Conservation (phyloP, 1,140 invertebrate species). For the Nixonia krombeini region DNA sequence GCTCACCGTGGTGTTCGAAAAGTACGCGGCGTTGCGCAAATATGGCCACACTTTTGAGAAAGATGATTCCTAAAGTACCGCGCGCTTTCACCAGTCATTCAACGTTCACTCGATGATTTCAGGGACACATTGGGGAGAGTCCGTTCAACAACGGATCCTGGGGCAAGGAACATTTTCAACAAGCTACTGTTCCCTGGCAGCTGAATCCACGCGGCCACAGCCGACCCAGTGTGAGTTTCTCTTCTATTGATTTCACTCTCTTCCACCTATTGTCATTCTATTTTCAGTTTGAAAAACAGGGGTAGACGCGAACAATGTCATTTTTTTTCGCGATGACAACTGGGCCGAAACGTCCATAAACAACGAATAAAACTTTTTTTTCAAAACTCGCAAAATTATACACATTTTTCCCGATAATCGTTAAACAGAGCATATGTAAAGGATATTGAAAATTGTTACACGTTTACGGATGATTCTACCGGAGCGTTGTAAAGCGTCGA, state of each 20-base stretch:
- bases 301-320: too few species aligned
- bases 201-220: conserved; percentile 66
- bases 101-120: conserved; percentile 45
- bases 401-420: too few species aligned
- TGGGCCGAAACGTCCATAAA: too few species aligned
- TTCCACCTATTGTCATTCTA: neutral
- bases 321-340: too few species aligned
- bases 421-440: too few species aligned
- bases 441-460: too few species aligned
- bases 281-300: neutral
- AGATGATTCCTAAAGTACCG: conserved; percentile 31
- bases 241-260: conserved; percentile 3
- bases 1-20: conserved; percentile 3
- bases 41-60: conserved; percentile 28
- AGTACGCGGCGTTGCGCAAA: conserved; percentile 33
- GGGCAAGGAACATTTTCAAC: conserved; percentile 70
- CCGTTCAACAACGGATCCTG: conserved; percentile 70
- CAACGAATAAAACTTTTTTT: too few species aligned
- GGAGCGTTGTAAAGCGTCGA: too few species aligned
- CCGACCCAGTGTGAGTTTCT: conserved; percentile 64
- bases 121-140: conserved; percentile 71
- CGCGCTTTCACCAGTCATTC: too few species aligned
- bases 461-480: too few species aligned
- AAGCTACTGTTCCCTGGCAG: conserved; percentile 68
- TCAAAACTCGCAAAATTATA: too few species aligned